A percentile compares a stretch with the other conserved stretches of the same genome.
Evolutionary conservation across 2,888 invertebrate genomes (phyloP).

Genomic region (Tenodera sinensis): DNA sequence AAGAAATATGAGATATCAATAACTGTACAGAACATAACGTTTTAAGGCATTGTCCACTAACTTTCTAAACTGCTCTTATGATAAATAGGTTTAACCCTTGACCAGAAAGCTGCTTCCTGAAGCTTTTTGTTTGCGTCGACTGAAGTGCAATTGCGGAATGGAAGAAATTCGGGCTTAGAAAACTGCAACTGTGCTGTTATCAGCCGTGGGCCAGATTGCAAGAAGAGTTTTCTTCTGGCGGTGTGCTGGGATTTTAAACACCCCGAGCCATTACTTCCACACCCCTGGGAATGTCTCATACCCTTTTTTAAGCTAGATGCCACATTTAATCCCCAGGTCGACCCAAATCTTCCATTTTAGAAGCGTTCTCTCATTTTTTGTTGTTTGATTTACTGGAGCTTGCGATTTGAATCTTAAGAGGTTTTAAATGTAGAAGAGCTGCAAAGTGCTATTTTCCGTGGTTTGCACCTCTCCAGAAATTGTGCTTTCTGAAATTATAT

Average conservation of each 20-base stretch:
- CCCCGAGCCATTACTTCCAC: neutral
- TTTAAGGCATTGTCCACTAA: too few species aligned
- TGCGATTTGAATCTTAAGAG: neutral
- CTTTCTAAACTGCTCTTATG: too few species aligned
- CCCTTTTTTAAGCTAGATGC: neutral
- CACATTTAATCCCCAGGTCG: neutral
- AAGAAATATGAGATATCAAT: too few species aligned
- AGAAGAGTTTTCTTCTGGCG: neutral
- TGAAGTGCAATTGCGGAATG: neutral
- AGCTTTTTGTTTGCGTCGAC: too few species aligned
- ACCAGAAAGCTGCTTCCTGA: too few species aligned
- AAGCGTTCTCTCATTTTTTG: neutral
- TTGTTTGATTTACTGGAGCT: neutral
- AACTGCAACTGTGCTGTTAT: neutral
- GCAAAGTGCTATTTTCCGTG: neutral
- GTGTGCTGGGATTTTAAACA: neutral
- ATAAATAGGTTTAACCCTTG: too few species aligned
- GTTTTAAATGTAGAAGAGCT: neutral
- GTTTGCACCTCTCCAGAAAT: neutral
- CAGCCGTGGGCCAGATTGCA: conserved; percentile 9
- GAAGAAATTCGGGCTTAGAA: neutral
- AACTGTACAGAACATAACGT: too few species aligned
- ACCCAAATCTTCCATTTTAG: neutral
- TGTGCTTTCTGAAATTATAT: neutral
- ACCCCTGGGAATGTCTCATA: neutral